Evolutionary conservation across 2,888 invertebrate genomes (phyloP).

Genomic region (Taenaris catops): DNA sequence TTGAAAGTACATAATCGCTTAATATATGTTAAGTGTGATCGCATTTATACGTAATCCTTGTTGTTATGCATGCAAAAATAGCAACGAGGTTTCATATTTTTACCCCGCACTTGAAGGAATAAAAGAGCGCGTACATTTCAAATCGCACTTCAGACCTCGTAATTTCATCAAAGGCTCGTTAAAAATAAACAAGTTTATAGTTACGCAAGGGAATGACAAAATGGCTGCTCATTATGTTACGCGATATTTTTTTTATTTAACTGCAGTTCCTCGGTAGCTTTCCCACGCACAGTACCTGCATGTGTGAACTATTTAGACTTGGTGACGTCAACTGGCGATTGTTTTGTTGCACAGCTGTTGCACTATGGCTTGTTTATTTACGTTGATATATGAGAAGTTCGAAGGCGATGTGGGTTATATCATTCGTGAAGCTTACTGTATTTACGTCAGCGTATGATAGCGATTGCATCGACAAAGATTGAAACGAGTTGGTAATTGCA

Average conservation of each 20-base stretch:
- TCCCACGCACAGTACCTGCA: conserved; percentile 29
- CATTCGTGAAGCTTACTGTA: too few species aligned
- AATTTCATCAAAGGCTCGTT: conserved; percentile 2
- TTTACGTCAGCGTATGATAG: too few species aligned
- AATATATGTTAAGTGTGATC: too few species aligned
- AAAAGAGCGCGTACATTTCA: not conserved
- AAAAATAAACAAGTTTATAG: conserved; percentile 1
- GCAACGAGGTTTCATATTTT: too few species aligned
- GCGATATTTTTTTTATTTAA: conserved; percentile 11
- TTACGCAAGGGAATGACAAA: conserved; percentile 9
- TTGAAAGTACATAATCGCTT: too few species aligned
- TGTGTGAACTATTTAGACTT: conserved; percentile 26
- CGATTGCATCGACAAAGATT: too few species aligned
- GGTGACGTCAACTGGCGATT: conserved; percentile 25
- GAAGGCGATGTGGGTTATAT: too few species aligned
- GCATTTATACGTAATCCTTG: too few species aligned
- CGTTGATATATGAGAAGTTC: not conserved
- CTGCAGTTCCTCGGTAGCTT: conserved; percentile 20
- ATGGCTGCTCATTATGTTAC: conserved; percentile 2
- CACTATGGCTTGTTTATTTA: conserved; percentile 7
- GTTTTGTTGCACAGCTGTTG: conserved; percentile 18
- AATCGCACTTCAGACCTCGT: conserved; percentile 3
- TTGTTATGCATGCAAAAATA: too few species aligned
- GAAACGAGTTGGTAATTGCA: too few species aligned
- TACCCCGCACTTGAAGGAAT: too few species aligned